Evolutionary conservation across 2,113 vertebrate genomes (phyloP), one percentile per base, ranked within the genome.

Genomic region (Opisthocomus hoazin): DNA sequence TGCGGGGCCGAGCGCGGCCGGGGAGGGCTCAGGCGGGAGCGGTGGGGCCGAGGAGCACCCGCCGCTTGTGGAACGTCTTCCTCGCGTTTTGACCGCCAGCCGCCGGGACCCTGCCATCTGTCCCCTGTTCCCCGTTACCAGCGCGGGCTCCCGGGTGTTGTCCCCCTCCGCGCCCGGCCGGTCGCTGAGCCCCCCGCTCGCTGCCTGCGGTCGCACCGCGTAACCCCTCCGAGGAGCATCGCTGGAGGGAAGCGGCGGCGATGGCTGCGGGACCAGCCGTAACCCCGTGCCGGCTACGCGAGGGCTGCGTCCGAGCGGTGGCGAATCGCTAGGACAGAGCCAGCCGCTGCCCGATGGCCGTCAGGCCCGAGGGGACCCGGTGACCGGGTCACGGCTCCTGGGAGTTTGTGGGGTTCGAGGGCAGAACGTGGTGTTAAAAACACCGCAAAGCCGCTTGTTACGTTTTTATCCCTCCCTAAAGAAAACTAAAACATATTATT

Each of bases 201-300:
- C n/a, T n/a, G n/a, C n/a, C n/a, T n/a, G n/a, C n/a, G n/a, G n/a
- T n/a, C n/a, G n/a, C n/a, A n/a, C n/a, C n/a, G n/a, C n/a, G n/a
- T n/a, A n/a, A n/a, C n/a, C n/a, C n/a, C n/a, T n/a, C n/a, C n/a
- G n/a, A n/a, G n/a, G n/a, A n/a, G n/a, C n/a, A n/a, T n/a, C n/a
- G n/a, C n/a, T n/a, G n/a, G n/a, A n/a, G n/a, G n/a, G n/a, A n/a
- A 78, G 73, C 74, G 36, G 30, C 74, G 60, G 26, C 57, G 60
- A 13, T 68, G 29, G 18, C 8, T 12, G 5, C 1, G 0, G 19
- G 13, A 19, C 16, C 15, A n/a, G n/a, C n/a, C n/a, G n/a, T n/a
- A n/a, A n/a, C n/a, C n/a, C n/a, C 0, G 0, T 3, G 3, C 11
- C 34, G 20, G 26, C n/a, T 21, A 6, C 15, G 2, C 15, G 3